These are phyloP conservation scores for Amblyraja radiata DNA, from an alignment of 2,797 vertebrate species.

Conservation along the genomic window DNA sequence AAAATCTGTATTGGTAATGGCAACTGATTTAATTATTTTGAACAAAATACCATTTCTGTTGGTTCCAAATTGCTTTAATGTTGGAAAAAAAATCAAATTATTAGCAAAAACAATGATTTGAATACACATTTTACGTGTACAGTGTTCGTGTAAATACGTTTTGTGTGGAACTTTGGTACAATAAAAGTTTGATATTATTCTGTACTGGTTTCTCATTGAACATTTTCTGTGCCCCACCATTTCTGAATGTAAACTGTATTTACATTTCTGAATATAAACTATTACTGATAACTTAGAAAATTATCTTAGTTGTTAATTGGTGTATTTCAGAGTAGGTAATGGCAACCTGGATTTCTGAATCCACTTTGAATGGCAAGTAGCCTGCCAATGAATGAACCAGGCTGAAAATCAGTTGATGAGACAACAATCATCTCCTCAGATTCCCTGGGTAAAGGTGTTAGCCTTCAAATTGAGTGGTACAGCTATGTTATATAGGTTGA, in stretches of 20 bases:
- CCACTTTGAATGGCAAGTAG: background rate
- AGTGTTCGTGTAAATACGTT: constrained; percentile 9
- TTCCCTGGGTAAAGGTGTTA: too few species aligned
- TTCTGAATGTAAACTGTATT: background rate
- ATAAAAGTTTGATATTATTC: constrained; percentile 13
- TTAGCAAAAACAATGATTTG: background rate
- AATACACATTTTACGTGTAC: background rate
- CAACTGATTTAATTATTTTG: constrained; percentile 8
- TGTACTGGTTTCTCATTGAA: background rate
- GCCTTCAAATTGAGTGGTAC: too few species aligned
- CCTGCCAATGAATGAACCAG: too few species aligned
- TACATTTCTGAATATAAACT: background rate
- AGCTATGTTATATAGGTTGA: background rate
- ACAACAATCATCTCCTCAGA: too few species aligned
- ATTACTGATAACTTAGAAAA: background rate
- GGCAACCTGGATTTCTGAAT: background rate
- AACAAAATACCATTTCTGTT: background rate
- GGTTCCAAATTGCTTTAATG: background rate
- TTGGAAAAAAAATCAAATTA: background rate
- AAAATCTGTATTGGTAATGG: background rate
- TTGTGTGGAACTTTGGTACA: background rate
- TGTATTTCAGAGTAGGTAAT: background rate
- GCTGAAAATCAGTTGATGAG: too few species aligned
- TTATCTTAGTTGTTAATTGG: background rate
- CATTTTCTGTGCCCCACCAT: background rate